These are phyloP conservation scores for Clistopyga incitator DNA, from an alignment of 2,888 invertebrate genomes.

Conservation along the genomic window DNA sequence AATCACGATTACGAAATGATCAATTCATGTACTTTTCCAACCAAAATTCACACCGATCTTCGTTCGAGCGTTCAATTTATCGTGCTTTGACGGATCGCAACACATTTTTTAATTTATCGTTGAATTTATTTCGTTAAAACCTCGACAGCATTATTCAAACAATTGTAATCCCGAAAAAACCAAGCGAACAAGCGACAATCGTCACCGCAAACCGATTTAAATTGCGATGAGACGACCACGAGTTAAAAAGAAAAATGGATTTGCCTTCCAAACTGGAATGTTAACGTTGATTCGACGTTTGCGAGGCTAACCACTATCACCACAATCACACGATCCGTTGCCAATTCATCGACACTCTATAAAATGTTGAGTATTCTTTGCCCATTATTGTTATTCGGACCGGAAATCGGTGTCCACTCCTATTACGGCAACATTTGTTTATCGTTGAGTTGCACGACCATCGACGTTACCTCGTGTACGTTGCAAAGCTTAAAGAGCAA, in stretches of 20 bases:
- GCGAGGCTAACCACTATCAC: constrained; percentile 16
- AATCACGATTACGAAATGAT: constrained; percentile 37
- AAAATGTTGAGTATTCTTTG: constrained; percentile 36
- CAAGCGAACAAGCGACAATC: not conserved
- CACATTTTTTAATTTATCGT: not conserved
- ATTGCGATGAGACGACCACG: constrained; percentile 3
- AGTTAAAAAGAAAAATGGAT: not conserved
- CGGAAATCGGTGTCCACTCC: constrained; percentile 24
- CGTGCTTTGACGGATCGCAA: constrained; percentile 54
- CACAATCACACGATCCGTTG: constrained; percentile 6
- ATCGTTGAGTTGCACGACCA: constrained; percentile 71
- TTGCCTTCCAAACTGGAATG: constrained; percentile 33
- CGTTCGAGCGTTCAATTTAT: constrained; percentile 20
- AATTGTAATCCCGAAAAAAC: constrained; percentile 33
- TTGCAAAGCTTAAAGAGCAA: constrained; percentile 10
- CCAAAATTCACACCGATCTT: not conserved
- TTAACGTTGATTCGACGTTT: constrained; percentile 35
- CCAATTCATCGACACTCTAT: constrained; percentile 29
- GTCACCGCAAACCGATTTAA: not conserved
- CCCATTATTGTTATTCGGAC: constrained; percentile 49
- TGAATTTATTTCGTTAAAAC: constrained; percentile 35
- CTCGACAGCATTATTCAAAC: constrained; percentile 24
- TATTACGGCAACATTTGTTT: constrained; percentile 70
- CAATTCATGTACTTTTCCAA: not conserved
- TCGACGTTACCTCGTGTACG: constrained; percentile 69